phyloP scores from a whole-genome alignment of 2,888 invertebrate species.

The Ennomos fuscantarius region DNA sequence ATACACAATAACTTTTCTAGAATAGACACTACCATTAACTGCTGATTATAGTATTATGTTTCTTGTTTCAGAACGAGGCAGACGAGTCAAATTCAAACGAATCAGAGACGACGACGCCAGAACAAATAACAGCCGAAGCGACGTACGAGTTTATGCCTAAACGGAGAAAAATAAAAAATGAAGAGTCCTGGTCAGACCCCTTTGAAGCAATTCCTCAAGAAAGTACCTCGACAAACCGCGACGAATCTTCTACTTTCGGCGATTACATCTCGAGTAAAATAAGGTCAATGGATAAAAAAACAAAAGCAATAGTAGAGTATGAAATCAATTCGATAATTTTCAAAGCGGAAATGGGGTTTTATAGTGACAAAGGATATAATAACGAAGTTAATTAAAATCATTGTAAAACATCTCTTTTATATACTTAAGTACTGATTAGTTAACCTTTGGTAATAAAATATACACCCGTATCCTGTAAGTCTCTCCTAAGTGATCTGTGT shows the following conservation, averaged over 20 bases:
- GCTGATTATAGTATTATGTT: no score
- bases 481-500: no score
- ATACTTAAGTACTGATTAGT: no score
- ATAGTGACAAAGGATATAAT: background rate
- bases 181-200: background rate
- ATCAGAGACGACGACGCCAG: background rate
- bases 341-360: conserved; percentile 10
- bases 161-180: background rate
- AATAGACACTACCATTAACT: no score
- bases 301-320: conserved; percentile 9
- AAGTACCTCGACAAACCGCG: background rate
- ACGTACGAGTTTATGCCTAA: background rate
- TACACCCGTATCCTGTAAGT: no score
- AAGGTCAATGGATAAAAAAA: conserved; percentile 6
- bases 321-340: conserved; percentile 14
- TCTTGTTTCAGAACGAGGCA: conserved; percentile 1
- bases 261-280: conserved; percentile 9
- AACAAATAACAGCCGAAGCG: background rate
- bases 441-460: no score
- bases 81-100: background rate
- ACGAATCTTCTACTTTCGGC: background rate
- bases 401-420: no score
- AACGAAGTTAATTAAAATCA: background rate
- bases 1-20: no score
- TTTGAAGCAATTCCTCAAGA: background rate